Base-by-base conservation (phyloP, 92 coral and sea anemone genomes). In the Phenganax marumi region DNA sequence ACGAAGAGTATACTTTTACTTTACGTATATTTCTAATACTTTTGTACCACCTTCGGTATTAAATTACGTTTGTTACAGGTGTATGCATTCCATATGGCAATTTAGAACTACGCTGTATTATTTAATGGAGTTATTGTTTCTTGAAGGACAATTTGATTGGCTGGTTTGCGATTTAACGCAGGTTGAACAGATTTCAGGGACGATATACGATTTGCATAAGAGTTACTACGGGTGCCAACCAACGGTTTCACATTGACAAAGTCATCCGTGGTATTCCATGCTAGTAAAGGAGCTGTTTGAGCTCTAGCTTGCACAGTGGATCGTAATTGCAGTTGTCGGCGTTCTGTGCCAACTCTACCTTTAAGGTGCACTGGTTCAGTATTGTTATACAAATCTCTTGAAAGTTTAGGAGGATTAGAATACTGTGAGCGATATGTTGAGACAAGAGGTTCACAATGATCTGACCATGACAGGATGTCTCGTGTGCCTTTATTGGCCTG, bases 241-340 rank as follows among this genome's bases (percentile, higher is more conserved):
- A 97, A 90, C 0, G 99, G 97, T 69, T 93, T 96, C 26, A 92
- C 83, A 33, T 86, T 75, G 43, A 87, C 88, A 48, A 79, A 60
- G 54, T 85, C 91, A 61, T 93, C 93, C 57, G 95, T 91, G 19
- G 93, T 91, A 86, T 96, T 96, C 99, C 99, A 96, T 6, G 99
- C 97, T 82, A 96, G 84, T 21, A 96, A 82, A 2, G 89, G 83
- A 10, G 89, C 89, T 8, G 89, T 82, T 50, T 90, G 80, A 72
- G 97, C 83, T 13, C 95, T 85, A n/a, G 90, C 89, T 8, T 86
- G 96, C 22, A 93, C 91, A 10, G 99, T 95, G 56, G 97, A 87
- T 17, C 91, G 88, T 4, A 88, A 93, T 80, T 97, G 85, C 54
- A 96, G 80, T 53, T 89, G 91, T 50, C 87, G 89, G 54, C 99